Evolutionary conservation across 2,888 invertebrate genomes (phyloP), one percentile per base, ranked within the genome.

Genomic region (Tipula confusa): DNA sequence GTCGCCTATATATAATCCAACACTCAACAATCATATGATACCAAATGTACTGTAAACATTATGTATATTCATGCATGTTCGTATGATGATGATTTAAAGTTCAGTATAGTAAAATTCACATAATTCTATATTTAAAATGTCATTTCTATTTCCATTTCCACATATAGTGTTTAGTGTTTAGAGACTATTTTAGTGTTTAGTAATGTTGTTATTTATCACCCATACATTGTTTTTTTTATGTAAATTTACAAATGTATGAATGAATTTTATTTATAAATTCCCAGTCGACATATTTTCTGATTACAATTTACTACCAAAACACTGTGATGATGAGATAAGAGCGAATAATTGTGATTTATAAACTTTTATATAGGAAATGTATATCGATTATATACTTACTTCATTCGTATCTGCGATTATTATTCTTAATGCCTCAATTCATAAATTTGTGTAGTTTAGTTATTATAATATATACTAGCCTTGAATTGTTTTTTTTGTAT

Each of bases 91-190:
- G n/a, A 43, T 43, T 43, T 43, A 43, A 43, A 43, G 43, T 15
- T 43, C 11, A 18, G 24, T n/a, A n/a, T n/a, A 64, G 64, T 64
- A 64, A 64, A 48, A 24, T 24, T 64, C 64, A 64, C 64, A 64
- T 64, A 64, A 64, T 9, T 64, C 24, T 64, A 64, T 64, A 64
- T 64, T 64, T 64, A 64, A 64, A 64, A 64, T 64, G 64, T 64
- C 64, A 64, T 64, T 64, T 64, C 24, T 24, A 64, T 64, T 64
- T 24, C 24, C 18, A 64, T 64, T 43, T 7, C 43, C 43, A 43
- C 43, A 64, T 64, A 64, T 2, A 43, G 5, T 6, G 43, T n/a
- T n/a, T 36, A 43, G n/a, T 43, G 43, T 43, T 15, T 6, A 64
- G 24, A 24, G 64, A 24, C 64, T 64, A 24, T 64, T 2, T 0